Base-by-base conservation (phyloP, 1,140 invertebrate genomes). In the Macrobrachium nipponense region DNA sequence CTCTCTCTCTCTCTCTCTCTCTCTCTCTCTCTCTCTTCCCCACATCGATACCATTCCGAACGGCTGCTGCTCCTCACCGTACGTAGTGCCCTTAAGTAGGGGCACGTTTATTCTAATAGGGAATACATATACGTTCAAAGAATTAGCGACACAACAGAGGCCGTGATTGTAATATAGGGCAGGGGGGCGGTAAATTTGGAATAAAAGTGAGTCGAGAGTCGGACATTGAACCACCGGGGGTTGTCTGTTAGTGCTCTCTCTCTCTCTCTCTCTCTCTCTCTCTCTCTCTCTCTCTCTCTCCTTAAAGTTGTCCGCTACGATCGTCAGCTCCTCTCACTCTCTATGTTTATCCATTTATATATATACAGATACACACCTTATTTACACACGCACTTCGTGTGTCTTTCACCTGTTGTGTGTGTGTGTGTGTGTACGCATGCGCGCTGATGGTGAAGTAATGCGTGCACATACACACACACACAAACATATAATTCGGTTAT, bases 271-370 rank as follows among this genome's bases (percentile, higher is more conserved):
- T 51, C 76, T 44, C 70, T 36, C 70, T 36, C 18, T 36, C 76
- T 60, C 73, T 76, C 73, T 76, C 73, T 76, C 73, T 76, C 73
- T 76, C 73, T 76, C 73, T 76, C 73, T 76, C 73, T 76, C 66
- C 36, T 36, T 70, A 51, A 51, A 51, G 51, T 51, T 51, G 51
- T 51, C 8, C 51, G 51, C 51, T 51, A 51, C 51, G 66, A 20
- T 36, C 66, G 66, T n/a, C n/a, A 51, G 51, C 51, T 51, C 36
- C 20, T 14, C 5, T 70, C 66, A 15, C 66, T 36, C 10, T 70
- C 66, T 70, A 70, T 70, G 20, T 70, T 70, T 70, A 27, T 70
- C n/a, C n/a, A 20, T 80, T n/a, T 36, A 36, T 36, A 80, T 23
- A 80, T 44, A 36, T 27, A 36, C 36, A 43, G 17, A 43, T 18